A percentile compares a stretch with the other conserved stretches of the same genome.
phyloP scores from a whole-genome alignment of 1,140 invertebrate species.

The Drosophila melanica region DNA sequence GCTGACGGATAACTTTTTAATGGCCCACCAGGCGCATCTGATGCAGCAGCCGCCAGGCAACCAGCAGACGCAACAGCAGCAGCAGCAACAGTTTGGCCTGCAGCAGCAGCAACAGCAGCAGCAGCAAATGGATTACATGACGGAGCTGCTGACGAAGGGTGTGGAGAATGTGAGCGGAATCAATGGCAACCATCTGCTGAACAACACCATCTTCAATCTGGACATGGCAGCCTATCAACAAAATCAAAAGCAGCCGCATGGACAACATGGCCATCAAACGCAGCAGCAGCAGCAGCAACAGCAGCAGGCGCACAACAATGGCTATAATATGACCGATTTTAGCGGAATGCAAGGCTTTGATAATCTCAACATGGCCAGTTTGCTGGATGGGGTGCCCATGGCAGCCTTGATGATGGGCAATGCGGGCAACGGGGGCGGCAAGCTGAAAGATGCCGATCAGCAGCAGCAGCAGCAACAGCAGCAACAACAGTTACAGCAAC shows the following conservation, averaged over 20 bases:
- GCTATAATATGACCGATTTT: slow-evolving; percentile 73
- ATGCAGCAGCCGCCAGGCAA: slow-evolving; percentile 62
- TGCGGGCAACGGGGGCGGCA: slow-evolving; percentile 68
- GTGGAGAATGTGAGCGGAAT: slow-evolving; percentile 70
- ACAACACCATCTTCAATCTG: slow-evolving; percentile 60
- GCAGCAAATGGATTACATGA: slow-evolving; percentile 71
- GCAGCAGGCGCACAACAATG: slow-evolving; percentile 73
- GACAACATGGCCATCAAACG: slow-evolving; percentile 57
- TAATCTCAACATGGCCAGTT: slow-evolving; percentile 48
- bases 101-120: slow-evolving; percentile 43
- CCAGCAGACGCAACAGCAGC: slow-evolving; percentile 26
- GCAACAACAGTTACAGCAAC: slow-evolving; percentile 42
- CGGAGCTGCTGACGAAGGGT: slow-evolving; percentile 69
- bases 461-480: slow-evolving; percentile 21
- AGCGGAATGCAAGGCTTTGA: slow-evolving; percentile 55
- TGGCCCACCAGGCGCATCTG: slow-evolving; percentile 66
- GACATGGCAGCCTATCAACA: slow-evolving; percentile 60
- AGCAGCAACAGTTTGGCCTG: slow-evolving; percentile 13
- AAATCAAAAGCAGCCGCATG: slow-evolving; percentile 57
- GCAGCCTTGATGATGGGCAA: slow-evolving; percentile 34
- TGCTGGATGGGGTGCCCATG: slow-evolving; percentile 53
- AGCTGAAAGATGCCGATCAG: slow-evolving; percentile 29
- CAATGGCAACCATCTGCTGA: slow-evolving; percentile 78
- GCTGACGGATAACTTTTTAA: slow-evolving; percentile 72
- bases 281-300: slow-evolving; percentile 63